Conservation (phyloP, 1,140 invertebrate genomes). For the Berghia stephanieae region DNA sequence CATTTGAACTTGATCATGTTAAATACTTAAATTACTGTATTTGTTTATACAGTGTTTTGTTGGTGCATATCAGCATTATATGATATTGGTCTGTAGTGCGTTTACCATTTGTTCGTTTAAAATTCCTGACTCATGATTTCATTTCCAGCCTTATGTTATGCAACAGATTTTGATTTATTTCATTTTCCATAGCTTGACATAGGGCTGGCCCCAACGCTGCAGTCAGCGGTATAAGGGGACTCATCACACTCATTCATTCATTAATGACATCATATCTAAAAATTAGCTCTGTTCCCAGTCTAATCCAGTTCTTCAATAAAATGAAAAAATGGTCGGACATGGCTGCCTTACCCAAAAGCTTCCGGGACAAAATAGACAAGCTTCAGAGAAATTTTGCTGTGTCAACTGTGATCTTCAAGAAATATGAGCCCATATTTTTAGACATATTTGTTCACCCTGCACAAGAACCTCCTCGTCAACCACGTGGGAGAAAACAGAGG, state of each 20-base stretch:
- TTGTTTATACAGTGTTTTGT: no score
- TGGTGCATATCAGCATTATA: no score
- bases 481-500: constrained; percentile 78
- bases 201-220: no score
- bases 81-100: no score
- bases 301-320: constrained; percentile 95
- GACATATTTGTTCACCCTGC: constrained; percentile 62
- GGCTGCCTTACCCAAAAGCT: constrained; percentile 85
- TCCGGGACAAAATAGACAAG: constrained; percentile 84
- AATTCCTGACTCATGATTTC: not conserved
- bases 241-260: no score
- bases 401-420: constrained; percentile 92
- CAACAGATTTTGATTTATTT: not conserved
- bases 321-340: constrained; percentile 96
- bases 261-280: not conserved
- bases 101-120: no score
- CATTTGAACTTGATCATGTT: no score
- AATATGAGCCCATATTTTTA: constrained; percentile 87
- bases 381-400: constrained; percentile 94
- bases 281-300: constrained; percentile 70
- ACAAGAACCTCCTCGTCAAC: constrained; percentile 71
- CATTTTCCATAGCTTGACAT: no score
- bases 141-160: not conserved
- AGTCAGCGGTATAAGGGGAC: no score
- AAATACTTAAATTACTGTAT: no score